Base-by-base conservation (phyloP, 1,140 invertebrate species). In the Diploscapter pachys region DNA sequence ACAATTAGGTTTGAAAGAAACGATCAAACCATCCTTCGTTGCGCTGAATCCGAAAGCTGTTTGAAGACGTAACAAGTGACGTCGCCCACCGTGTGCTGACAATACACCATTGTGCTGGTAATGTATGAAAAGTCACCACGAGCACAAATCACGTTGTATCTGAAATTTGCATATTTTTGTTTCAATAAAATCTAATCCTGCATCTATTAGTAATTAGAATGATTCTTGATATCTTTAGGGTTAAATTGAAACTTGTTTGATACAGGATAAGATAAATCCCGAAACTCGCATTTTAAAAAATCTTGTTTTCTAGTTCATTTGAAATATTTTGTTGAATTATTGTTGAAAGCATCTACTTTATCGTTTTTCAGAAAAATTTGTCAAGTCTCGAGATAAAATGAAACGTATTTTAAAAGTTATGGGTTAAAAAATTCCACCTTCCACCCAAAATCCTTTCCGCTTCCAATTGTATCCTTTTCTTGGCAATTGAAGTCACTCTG, bases 11-110 rank as follows among this genome's bases (percentile, higher is more conserved):
- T 31, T 31, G 31, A 31, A 31, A 31, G 31, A 31, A 1, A 1
- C 0, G 31, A 31, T 31, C 31, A 31, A 1, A 31, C 31, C 31
- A 31, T 31, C 31, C 31, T 31, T 31, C 31, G 31, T 31, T 31
- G 31, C 31, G 31, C 0, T 31, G 31, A 31, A 31, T 76, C 70
- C 4, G 54, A 65, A 3, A 76, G 63, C 49, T 79, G 78, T 55
- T 79, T 77, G 72, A 79, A 79, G 5, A 73, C 67, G 72, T 75
- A 79, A 52, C 78, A 79, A 11, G 78, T 79, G 54, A 79, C 77
- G 49, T 75, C 78, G 3, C 73, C 71, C 5, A 75, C 73, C 31
- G 71, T 80, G 51, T 78, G 78, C 54, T 79, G 76, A 57, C 78
- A 79, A 77, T 75, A 79, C 6, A 71, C 11, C 31, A 74, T 69